Conservation (phyloP, 2,888 invertebrate genomes). For the Cylindroiulus punctatus region DNA sequence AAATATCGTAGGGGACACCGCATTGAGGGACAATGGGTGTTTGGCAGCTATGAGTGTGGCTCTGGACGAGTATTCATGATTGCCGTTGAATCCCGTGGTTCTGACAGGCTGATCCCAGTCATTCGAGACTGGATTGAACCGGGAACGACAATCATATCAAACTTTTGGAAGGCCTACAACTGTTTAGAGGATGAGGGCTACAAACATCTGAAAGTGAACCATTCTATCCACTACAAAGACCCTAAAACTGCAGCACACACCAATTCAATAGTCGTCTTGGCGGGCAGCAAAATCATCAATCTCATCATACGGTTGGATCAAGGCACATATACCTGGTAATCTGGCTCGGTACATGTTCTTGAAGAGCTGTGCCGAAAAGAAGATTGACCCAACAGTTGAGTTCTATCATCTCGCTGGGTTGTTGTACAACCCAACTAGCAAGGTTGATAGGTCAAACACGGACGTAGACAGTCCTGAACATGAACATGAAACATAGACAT, state of each 20-base stretch:
- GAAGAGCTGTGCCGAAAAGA: not conserved
- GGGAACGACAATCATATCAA: conserved; percentile 59
- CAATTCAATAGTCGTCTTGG: conserved; percentile 57
- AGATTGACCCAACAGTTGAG: not conserved
- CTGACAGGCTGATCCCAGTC: conserved; percentile 58
- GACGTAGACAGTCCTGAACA: too few relatives aligned
- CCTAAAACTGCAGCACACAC: conserved; percentile 58
- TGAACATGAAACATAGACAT: too few relatives aligned
- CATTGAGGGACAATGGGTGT: conserved; percentile 60
- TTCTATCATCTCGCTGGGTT: not conserved
- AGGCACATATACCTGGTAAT: not conserved
- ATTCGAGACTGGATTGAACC: conserved; percentile 60
- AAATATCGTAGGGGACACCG: conserved; percentile 15
- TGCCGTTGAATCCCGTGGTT: conserved; percentile 57
- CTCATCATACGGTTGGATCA: not conserved
- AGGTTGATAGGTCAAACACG: too few relatives aligned
- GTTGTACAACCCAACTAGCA: not conserved
- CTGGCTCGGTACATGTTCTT: not conserved
- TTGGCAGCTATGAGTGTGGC: conserved; percentile 60
- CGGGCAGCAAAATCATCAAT: not conserved
- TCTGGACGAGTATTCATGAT: conserved; percentile 58
- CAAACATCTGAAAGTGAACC: conserved; percentile 60
- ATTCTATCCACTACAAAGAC: conserved; percentile 58
- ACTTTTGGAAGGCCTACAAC: conserved; percentile 59
- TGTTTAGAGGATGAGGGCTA: conserved; percentile 57